Conservation (phyloP, 2,113 vertebrate genomes). For the Saiga tatarica region DNA sequence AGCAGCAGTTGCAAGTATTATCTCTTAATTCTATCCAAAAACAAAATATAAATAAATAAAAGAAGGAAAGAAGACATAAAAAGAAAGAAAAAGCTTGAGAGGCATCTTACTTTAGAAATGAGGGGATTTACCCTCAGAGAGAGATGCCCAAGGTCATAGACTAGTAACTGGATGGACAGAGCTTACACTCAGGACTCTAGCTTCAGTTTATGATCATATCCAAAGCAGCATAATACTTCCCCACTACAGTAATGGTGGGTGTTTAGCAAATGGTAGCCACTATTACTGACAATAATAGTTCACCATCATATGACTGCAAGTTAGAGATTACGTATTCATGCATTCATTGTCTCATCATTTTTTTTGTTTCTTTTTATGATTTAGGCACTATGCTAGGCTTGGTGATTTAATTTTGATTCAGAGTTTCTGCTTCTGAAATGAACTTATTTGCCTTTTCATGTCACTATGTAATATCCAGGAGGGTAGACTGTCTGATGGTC, state of each 20-base stretch:
- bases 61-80: neutral
- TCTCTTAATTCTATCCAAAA: neutral
- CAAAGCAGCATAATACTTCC: neutral
- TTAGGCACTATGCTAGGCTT: neutral
- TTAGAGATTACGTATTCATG: neutral
- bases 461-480: neutral
- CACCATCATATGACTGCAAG: neutral
- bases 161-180: neutral
- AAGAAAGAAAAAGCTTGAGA: neutral
- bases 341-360: neutral
- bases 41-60: neutral
- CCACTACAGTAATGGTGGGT: neutral
- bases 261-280: neutral
- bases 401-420: neutral
- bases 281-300: neutral
- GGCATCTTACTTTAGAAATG: neutral
- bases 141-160: neutral
- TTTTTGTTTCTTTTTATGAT: neutral
- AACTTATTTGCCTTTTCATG: neutral
- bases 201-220: neutral
- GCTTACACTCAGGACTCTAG: neutral
- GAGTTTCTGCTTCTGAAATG: neutral
- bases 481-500: neutral
- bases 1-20: neutral
- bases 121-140: neutral